These are phyloP conservation scores for Notothenia rossii DNA, from an alignment of 2,113 vertebrate species.

Conservation along the genomic window DNA sequence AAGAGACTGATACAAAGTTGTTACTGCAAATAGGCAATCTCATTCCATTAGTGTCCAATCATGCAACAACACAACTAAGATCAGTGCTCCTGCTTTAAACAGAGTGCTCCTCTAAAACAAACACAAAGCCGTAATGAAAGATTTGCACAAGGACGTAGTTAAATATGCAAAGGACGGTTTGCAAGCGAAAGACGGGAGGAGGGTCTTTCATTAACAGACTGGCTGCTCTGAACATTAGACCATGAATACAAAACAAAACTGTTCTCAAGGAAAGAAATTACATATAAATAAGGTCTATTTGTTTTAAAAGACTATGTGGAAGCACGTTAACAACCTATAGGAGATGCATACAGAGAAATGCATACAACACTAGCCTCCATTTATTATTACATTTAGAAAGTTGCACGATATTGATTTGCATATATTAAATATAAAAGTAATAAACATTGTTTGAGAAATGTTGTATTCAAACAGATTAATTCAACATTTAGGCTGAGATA, in stretches of 20 bases:
- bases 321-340: background rate
- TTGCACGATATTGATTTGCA: too few species aligned
- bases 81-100: conserved; percentile 19
- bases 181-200: background rate
- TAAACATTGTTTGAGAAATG: too few species aligned
- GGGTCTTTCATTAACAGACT: conserved; percentile 15
- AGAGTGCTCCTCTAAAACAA: conserved; percentile 35
- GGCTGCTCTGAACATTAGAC: conserved; percentile 18
- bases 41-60: conserved; percentile 36
- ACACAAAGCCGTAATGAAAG: conserved; percentile 26
- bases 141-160: conserved; percentile 26
- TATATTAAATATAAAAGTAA: too few species aligned
- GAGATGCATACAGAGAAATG: background rate
- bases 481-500: background rate
- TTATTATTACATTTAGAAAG: too few species aligned
- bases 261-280: too few species aligned
- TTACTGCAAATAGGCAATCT: conserved; percentile 43
- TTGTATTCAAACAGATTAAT: too few species aligned
- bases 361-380: background rate
- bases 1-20: conserved; percentile 30
- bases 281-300: background rate
- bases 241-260: conserved; percentile 5
- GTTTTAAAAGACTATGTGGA: background rate
- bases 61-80: conserved; percentile 18
- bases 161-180: conserved; percentile 19